Base-by-base conservation (phyloP, 2,797 vertebrate genomes). In the Chiroxiphia lanceolata region DNA sequence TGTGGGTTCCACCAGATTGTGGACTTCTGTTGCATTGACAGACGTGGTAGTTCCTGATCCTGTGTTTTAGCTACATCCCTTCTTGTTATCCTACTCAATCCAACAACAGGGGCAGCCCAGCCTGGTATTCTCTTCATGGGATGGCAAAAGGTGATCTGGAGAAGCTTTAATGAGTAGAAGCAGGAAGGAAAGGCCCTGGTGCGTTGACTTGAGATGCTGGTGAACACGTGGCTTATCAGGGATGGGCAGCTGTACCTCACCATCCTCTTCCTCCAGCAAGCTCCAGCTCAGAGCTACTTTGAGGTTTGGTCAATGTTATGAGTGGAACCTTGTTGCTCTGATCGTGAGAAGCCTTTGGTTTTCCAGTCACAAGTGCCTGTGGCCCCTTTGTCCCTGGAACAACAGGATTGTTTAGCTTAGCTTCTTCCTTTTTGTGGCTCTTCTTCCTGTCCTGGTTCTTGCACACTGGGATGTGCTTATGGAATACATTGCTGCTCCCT, bases 161-260 rank as follows among this genome's bases (percentile, higher is more conserved):
- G 54, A 31, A 53, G 27, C 27, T 94, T 22, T 63, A 34, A 19
- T 48, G 22, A 17, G 9, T 36, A 64, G 56, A 15, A 51, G 38
- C 36, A 61, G 23, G 60, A 67, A 38, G 18, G 38, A 57, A 21
- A 38, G 20, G 36, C 50, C 54, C 31, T 51, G 33, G 19, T 6
- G 1, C 23, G 3, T 42, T n/a, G n/a, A 61, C 47, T 34, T 25
- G 36, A 75, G 68, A 27, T 34, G 29, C 51, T 70, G 48, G 10
- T 67, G 65, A 67, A 15, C 34, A 18, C 0, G 0, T 31, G 2
- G 0, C 4, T 36, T 72, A n/a, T 68, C 36, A 56, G 53, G 50
- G 60, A 11, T 9, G 44, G 20, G 20, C 54, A 74, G 60, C n/a
- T 8, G 19, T 57, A 19, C 27, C 16, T 11, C 27, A 7, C 38